phyloP scores from a whole-genome alignment of 2,888 invertebrate genomes.

The Chaetogeoica ovagalla region DNA sequence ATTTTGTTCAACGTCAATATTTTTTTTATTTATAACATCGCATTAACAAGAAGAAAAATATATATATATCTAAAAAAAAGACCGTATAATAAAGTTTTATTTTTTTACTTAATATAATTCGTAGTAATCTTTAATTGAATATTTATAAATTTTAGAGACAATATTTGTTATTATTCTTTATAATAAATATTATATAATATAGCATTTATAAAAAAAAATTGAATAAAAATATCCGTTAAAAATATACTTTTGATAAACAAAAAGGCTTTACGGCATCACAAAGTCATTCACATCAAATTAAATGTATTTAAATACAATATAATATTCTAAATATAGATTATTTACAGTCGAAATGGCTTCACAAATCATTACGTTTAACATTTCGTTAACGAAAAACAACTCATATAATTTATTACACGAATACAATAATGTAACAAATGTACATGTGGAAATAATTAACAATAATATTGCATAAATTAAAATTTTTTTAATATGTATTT shows the following conservation, averaged over 20 bases:
- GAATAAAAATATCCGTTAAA: constrained; percentile 3
- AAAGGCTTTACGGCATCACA: not conserved
- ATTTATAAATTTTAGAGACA: too few relatives aligned
- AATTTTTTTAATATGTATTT: not conserved
- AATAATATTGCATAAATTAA: not conserved
- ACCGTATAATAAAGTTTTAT: not conserved
- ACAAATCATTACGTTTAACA: not conserved
- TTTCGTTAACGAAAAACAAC: not conserved
- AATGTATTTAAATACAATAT: not conserved
- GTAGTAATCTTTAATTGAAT: too few relatives aligned
- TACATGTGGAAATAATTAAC: constrained; percentile 5
- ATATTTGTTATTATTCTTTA: not conserved
- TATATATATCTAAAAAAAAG: not conserved
- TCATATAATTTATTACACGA: not conserved
- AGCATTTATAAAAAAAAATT: not conserved
- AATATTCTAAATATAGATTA: constrained; percentile 1
- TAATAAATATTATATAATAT: not conserved
- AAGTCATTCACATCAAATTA: not conserved
- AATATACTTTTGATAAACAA: constrained; percentile 5
- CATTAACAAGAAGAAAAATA: not conserved
- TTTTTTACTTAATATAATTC: too few relatives aligned
- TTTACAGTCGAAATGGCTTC: not conserved
- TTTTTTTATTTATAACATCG: not conserved
- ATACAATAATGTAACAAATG: not conserved
- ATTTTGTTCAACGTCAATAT: not conserved